Percentiles rank a stretch among this genome's conserved stretches.
These are phyloP conservation scores for Torymus texanus DNA, from an alignment of 2,888 invertebrate genomes.

Conservation along the genomic window DNA sequence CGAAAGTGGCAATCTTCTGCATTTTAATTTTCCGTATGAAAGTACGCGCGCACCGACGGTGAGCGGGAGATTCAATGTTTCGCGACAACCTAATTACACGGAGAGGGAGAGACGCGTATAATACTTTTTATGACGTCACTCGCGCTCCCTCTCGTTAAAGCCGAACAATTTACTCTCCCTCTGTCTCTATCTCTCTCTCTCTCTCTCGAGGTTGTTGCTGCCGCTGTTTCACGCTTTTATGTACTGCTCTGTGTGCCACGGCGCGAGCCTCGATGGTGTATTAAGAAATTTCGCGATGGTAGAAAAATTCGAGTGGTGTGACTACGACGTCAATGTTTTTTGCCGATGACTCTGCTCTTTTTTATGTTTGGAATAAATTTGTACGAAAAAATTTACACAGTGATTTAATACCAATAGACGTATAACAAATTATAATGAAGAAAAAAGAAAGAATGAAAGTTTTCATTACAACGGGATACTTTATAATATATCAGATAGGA, in stretches of 20 bases:
- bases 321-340: conserved; percentile 16
- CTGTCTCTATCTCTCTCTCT: too few species aligned
- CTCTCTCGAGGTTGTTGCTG: too few species aligned
- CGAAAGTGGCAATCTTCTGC: conserved; percentile 43
- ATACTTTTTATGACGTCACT: conserved; percentile 41
- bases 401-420: too few species aligned
- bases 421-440: too few species aligned
- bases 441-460: too few species aligned
- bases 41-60: neutral
- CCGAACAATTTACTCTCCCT: conserved; percentile 19
- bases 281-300: conserved; percentile 20
- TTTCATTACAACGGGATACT: too few species aligned
- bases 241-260: too few species aligned
- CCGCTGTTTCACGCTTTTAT: too few species aligned
- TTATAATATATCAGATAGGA: too few species aligned
- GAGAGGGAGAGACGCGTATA: conserved; percentile 8
- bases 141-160: neutral
- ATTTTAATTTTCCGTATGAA: conserved; percentile 37
- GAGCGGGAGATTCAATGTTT: conserved; percentile 28
- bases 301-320: conserved; percentile 7
- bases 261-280: neutral
- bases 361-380: too few species aligned
- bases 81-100: conserved; percentile 42
- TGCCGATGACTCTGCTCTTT: neutral
- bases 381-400: too few species aligned